Conservation (phyloP, 2,113 vertebrate species). For the Cepphus grylle region DNA sequence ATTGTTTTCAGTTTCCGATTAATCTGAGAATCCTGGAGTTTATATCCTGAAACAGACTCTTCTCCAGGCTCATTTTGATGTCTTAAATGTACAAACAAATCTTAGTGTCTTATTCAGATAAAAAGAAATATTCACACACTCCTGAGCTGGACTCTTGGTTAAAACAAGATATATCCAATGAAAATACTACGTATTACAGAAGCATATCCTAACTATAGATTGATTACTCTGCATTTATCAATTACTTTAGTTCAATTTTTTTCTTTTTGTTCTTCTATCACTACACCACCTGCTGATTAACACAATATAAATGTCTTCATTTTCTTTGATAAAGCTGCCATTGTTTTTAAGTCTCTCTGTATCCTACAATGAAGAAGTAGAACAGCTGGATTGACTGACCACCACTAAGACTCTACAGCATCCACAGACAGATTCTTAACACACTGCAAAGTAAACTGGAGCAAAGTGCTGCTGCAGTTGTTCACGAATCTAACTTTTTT, state of each 20-base stretch:
- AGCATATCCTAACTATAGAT: background rate
- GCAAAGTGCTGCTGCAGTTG: background rate
- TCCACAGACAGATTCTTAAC: background rate
- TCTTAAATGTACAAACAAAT: background rate
- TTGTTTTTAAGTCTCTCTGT: background rate
- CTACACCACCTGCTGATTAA: background rate
- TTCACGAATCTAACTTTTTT: background rate
- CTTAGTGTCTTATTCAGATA: background rate
- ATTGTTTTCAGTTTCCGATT: background rate
- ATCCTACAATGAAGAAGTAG: background rate
- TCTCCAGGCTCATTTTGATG: background rate
- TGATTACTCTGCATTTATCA: background rate
- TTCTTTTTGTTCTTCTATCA: background rate
- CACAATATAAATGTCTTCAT: background rate
- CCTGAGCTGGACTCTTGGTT: background rate
- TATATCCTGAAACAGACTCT: background rate
- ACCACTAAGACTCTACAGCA: background rate
- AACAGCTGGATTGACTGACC: background rate
- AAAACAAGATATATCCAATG: background rate
- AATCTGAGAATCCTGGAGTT: background rate
- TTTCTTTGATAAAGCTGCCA: background rate
- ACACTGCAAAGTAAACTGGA: background rate
- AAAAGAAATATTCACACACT: background rate
- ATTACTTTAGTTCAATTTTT: background rate
- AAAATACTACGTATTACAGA: background rate